Conservation (phyloP, 2,797 vertebrate species). For the Eulemur coronatus region DNA sequence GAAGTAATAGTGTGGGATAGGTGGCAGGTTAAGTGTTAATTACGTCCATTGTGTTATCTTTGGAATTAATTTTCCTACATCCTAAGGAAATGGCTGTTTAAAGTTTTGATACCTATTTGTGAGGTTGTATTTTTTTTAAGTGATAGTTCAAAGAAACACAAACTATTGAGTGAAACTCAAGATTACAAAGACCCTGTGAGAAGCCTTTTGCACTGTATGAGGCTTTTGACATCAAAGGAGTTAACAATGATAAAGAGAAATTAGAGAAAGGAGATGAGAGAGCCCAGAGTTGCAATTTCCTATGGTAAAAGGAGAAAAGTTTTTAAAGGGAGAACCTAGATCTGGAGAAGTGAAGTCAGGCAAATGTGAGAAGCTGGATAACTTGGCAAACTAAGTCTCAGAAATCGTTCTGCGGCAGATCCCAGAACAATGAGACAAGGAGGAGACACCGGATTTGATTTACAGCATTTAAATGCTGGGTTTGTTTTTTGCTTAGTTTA, state of each 20-base stretch:
- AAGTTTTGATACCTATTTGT: slow-evolving; percentile 39
- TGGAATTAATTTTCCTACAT: slow-evolving; percentile 19
- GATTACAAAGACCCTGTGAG: slow-evolving; percentile 22
- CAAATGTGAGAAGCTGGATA: background rate
- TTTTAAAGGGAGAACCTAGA: background rate
- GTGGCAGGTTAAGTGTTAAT: background rate
- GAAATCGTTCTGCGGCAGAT: background rate
- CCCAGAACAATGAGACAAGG: background rate
- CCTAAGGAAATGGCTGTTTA: background rate
- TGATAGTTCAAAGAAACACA: slow-evolving; percentile 52
- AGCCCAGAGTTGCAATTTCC: background rate
- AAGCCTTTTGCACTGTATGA: background rate
- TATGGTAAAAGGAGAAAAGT: background rate
- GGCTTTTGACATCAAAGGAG: slow-evolving; percentile 46
- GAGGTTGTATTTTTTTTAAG: slow-evolving; percentile 43
- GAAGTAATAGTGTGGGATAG: background rate
- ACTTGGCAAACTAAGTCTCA: background rate
- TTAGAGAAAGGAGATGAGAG: background rate
- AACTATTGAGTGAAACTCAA: slow-evolving; percentile 25
- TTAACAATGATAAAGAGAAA: slow-evolving; percentile 44
- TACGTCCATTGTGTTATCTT: background rate
- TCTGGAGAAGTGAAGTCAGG: background rate
- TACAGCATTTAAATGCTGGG: background rate
- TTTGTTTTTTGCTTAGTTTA: background rate
- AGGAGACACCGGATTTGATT: background rate